phyloP scores from a whole-genome alignment of 2,113 vertebrate species.

The Megaleporinus macrocephalus region DNA sequence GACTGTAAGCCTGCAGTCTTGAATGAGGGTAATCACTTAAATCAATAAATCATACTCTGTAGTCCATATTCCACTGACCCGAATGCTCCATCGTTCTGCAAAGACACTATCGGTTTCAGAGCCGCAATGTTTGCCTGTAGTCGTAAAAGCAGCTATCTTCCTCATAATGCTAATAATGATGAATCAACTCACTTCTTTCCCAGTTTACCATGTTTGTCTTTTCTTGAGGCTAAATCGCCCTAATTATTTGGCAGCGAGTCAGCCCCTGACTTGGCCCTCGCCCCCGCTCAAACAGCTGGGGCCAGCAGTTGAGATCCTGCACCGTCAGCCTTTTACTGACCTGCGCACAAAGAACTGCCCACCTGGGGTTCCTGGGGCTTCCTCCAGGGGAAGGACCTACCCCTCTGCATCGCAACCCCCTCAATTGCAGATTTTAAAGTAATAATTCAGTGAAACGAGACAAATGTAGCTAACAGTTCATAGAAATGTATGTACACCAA shows the following conservation, averaged over 20 bases:
- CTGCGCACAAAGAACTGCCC: slow-evolving; percentile 28
- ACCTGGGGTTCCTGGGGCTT: slow-evolving; percentile 32
- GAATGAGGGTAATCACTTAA: not conserved
- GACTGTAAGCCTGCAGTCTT: not conserved
- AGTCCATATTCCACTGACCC: not conserved
- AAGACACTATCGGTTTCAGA: slow-evolving; percentile 3
- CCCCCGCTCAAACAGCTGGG: slow-evolving; percentile 47
- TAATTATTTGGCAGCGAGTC: slow-evolving; percentile 42
- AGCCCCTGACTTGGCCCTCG: slow-evolving; percentile 20
- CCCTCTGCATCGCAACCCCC: not conserved
- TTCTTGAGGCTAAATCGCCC: slow-evolving; percentile 41
- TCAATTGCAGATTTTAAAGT: not conserved
- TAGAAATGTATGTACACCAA: no score
- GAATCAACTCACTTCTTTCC: slow-evolving; percentile 50
- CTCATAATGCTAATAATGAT: slow-evolving; percentile 46
- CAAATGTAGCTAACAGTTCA: no score
- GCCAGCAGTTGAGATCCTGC: not conserved
- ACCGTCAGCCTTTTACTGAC: slow-evolving; percentile 22
- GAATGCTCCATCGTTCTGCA: not conserved
- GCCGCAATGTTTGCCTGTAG: slow-evolving; percentile 7
- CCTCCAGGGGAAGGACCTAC: slow-evolving; percentile 17
- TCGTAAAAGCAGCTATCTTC: not conserved
- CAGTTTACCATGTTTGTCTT: slow-evolving; percentile 29
- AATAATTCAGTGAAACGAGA: not conserved
- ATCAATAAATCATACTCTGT: slow-evolving; percentile 1